These are phyloP conservation scores for Stratiomys singularior DNA, from an alignment of 2,888 invertebrate genomes.

Conservation along the genomic window DNA sequence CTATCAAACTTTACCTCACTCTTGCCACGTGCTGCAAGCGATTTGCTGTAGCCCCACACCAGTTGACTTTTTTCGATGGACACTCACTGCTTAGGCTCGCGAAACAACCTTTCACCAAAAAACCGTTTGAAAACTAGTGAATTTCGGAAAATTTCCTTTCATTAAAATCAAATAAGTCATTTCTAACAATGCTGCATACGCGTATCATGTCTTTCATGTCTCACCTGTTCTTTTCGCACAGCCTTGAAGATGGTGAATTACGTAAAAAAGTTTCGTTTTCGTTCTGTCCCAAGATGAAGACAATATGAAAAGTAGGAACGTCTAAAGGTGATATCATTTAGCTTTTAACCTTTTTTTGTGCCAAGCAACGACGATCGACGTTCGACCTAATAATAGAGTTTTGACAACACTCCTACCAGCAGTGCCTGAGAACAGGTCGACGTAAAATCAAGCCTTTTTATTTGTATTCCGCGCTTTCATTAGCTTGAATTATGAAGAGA, in stretches of 20 bases:
- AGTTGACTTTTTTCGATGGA: too few species aligned
- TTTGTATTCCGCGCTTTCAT: background rate
- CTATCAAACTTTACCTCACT: too few species aligned
- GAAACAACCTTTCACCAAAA: too few species aligned
- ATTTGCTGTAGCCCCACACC: too few species aligned
- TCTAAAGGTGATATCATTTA: background rate
- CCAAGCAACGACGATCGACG: background rate
- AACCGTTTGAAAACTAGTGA: background rate
- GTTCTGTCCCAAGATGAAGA: background rate
- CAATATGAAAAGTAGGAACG: constrained; percentile 21
- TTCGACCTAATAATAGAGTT: constrained; percentile 11
- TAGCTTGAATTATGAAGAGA: constrained; percentile 56
- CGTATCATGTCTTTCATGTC: background rate
- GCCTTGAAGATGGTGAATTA: background rate
- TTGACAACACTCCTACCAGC: background rate
- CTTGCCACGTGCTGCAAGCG: too few species aligned
- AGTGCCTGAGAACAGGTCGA: too few species aligned
- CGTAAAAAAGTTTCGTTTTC: background rate
- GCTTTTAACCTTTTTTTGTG: constrained; percentile 18
- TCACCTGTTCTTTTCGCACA: background rate
- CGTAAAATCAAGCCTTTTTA: too few species aligned
- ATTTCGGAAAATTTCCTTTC: background rate
- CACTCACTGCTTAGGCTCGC: too few species aligned
- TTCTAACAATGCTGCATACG: background rate
- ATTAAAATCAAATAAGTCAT: background rate